These are phyloP conservation scores for Drosophila miranda DNA, from an alignment of 1,140 invertebrate genomes.

Conservation along the genomic window DNA sequence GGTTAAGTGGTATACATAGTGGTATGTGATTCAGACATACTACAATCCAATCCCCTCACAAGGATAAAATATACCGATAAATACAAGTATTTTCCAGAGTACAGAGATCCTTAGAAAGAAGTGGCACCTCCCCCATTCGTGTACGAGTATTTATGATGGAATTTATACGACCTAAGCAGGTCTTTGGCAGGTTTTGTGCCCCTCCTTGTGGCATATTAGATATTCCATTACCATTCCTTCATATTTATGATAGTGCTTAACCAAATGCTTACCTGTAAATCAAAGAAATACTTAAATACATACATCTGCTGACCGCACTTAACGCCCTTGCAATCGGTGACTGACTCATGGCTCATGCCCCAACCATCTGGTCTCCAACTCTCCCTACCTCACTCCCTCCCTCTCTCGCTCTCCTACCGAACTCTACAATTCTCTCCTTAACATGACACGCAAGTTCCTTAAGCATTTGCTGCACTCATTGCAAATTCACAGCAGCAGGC, in stretches of 20 bases:
- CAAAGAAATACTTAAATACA: neutral
- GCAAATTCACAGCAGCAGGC: constrained; percentile 53
- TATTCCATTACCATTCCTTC: neutral
- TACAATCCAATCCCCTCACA: no score
- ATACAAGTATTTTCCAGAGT: neutral
- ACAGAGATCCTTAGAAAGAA: no score
- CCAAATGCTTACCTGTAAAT: neutral
- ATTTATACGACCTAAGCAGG: neutral
- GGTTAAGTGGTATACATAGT: no score
- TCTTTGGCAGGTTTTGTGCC: neutral
- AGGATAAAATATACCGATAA: no score
- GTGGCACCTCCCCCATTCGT: no score
- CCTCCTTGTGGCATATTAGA: no score
- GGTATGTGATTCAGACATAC: no score
- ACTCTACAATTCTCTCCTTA: constrained; percentile 1
- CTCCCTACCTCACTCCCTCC: constrained; percentile 9
- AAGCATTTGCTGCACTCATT: constrained; percentile 58
- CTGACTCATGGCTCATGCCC: constrained; percentile 39
- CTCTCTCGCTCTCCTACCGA: constrained; percentile 7
- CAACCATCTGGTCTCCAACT: constrained; percentile 19
- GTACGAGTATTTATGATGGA: no score
- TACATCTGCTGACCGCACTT: constrained; percentile 6
- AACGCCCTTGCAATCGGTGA: constrained; percentile 19
- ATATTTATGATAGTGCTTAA: neutral
- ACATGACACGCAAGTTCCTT: constrained; percentile 13